Evolutionary conservation across 1,140 invertebrate genomes (phyloP).

Genomic region (Drosophila chauvacae): DNA sequence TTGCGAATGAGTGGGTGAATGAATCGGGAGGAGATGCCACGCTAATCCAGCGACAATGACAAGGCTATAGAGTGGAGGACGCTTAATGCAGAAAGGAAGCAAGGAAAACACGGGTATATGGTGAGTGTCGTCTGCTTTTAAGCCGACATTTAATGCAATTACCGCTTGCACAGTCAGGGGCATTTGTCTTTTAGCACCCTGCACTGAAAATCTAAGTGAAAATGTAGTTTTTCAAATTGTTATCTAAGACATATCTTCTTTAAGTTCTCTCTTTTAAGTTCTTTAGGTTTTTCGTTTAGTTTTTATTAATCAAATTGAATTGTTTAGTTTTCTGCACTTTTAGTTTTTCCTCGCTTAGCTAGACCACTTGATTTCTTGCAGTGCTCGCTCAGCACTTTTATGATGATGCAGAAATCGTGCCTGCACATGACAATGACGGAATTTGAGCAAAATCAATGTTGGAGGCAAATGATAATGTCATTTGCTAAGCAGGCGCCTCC

Average conservation of each 20-base stretch:
- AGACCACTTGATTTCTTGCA: conserved; percentile 10
- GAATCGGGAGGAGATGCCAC: conserved; percentile 2
- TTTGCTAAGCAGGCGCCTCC: conserved; percentile 59
- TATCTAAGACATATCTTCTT: background rate
- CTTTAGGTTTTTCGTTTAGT: background rate
- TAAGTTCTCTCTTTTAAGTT: background rate
- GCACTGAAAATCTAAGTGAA: conserved; percentile 11
- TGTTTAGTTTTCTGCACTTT: background rate
- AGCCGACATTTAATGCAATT: conserved; percentile 82
- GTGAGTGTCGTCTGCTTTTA: conserved; percentile 57
- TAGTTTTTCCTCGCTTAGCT: too few relatives aligned
- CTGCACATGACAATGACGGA: conserved; percentile 54
- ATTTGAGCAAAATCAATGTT: conserved; percentile 57
- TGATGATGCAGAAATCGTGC: conserved; percentile 73
- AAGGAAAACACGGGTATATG: background rate
- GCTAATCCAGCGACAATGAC: conserved; percentile 77
- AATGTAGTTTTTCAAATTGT: background rate
- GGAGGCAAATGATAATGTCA: conserved; percentile 73
- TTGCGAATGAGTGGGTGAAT: conserved; percentile 11
- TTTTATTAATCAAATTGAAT: background rate
- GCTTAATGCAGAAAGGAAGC: conserved; percentile 14
- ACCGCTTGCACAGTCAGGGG: conserved; percentile 59
- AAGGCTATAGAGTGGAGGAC: conserved; percentile 27
- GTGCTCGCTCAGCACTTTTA: conserved; percentile 68
- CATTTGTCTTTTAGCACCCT: conserved; percentile 32